Evolutionary conservation across 2,888 invertebrate genomes (phyloP).

Genomic region (Microchrysa polita): DNA sequence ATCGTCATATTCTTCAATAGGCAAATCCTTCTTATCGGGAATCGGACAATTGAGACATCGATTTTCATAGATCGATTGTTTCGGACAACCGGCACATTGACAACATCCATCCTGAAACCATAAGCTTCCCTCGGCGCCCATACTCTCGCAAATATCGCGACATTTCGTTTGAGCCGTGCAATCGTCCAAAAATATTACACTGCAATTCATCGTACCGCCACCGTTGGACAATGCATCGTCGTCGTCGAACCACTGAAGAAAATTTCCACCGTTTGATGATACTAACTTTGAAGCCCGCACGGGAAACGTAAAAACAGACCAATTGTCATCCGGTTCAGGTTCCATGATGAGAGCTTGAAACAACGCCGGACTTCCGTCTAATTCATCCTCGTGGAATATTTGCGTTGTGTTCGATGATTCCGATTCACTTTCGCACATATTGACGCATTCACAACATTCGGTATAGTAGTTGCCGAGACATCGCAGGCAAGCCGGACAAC

Average conservation of each 20-base stretch:
- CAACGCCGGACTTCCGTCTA: slow-evolving; percentile 24
- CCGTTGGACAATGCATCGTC: background rate
- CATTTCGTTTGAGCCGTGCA: slow-evolving; percentile 33
- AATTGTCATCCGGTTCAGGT: slow-evolving; percentile 16
- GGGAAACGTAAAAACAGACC: slow-evolving; percentile 1
- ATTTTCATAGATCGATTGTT: background rate
- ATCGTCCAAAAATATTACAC: slow-evolving; percentile 21
- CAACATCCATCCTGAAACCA: slow-evolving; percentile 41
- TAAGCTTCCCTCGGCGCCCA: slow-evolving; percentile 27
- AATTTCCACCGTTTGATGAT: background rate
- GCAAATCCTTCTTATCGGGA: background rate
- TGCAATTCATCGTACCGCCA: slow-evolving; percentile 15
- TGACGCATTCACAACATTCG: slow-evolving; percentile 32
- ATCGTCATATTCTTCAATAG: slow-evolving; percentile 10
- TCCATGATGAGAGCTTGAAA: slow-evolving; percentile 14
- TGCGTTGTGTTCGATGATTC: background rate
- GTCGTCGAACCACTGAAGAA: background rate
- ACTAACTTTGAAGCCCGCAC: background rate
- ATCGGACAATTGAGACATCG: slow-evolving; percentile 16
- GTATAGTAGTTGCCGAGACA: slow-evolving; percentile 27
- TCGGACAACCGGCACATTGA: slow-evolving; percentile 33
- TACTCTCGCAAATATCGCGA: slow-evolving; percentile 18
- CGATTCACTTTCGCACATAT: slow-evolving; percentile 1
- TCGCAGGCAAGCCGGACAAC: slow-evolving; percentile 25
- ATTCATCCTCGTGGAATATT: slow-evolving; percentile 7